Percentiles rank a stretch among this genome's conserved stretches.
Evolutionary conservation across 1,140 invertebrate genomes (phyloP).

Genomic region (Globodera rostochiensis): DNA sequence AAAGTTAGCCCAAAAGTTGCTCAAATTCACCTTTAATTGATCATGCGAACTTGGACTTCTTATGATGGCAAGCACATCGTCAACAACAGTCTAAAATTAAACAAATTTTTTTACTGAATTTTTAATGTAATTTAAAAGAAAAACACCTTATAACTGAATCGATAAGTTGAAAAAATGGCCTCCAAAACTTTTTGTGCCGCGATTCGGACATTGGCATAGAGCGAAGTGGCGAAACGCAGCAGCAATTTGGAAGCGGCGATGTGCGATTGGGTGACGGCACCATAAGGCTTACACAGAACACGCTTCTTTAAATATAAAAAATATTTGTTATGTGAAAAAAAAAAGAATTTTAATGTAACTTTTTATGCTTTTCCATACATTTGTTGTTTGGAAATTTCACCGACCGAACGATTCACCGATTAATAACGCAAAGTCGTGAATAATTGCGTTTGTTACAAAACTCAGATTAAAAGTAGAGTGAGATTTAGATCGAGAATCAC

Average conservation of each 20-base stretch:
- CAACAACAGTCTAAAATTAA: slow-evolving; percentile 38
- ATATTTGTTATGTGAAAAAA: too few relatives aligned
- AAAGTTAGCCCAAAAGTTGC: slow-evolving; percentile 3
- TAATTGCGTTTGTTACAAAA: too few relatives aligned
- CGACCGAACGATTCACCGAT: too few relatives aligned
- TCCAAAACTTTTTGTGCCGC: slow-evolving; percentile 73
- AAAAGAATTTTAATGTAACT: too few relatives aligned
- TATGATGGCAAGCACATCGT: slow-evolving; percentile 72
- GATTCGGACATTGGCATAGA: slow-evolving; percentile 70
- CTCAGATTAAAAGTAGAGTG: too few relatives aligned
- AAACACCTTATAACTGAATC: slow-evolving; percentile 70
- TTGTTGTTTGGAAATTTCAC: too few relatives aligned
- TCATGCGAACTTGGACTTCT: slow-evolving; percentile 72
- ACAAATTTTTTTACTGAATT: not conserved
- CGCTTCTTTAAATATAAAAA: slow-evolving; percentile 38
- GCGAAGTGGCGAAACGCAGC: slow-evolving; percentile 41
- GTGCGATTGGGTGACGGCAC: slow-evolving; percentile 40
- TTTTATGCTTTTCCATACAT: too few relatives aligned
- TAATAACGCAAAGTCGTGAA: too few relatives aligned
- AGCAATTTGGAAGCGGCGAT: slow-evolving; percentile 42
- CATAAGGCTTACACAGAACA: slow-evolving; percentile 37
- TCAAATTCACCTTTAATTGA: slow-evolving; percentile 72
- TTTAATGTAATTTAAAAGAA: not conserved
- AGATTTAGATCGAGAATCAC: too few relatives aligned
- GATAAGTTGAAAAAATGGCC: slow-evolving; percentile 68